phyloP scores from a whole-genome alignment of 1,140 invertebrate species.

The Augochlora pura region DNA sequence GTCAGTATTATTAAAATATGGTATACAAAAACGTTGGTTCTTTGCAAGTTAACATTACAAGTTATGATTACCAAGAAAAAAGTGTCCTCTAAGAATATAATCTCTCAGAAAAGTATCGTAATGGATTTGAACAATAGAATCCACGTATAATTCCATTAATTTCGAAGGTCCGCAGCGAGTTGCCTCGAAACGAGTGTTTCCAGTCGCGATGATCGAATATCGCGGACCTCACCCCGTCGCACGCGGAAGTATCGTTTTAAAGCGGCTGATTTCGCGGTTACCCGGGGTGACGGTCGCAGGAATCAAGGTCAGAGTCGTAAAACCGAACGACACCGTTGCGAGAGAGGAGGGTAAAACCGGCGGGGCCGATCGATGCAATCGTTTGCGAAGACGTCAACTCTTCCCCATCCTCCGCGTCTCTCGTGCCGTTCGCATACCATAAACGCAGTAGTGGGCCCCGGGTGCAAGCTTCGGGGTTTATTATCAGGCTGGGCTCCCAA shows the following conservation, averaged over 20 bases:
- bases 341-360: conserved; percentile 40
- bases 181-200: too few species aligned
- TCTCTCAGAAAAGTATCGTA: too few species aligned
- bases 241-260: conserved; percentile 10
- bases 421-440: conserved; percentile 55
- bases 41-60: too few species aligned
- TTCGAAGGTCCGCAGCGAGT: too few species aligned
- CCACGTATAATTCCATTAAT: too few species aligned
- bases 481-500: conserved; percentile 83
- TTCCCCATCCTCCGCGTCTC: conserved; percentile 47
- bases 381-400: conserved; percentile 68
- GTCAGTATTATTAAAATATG: too few species aligned
- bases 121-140: too few species aligned
- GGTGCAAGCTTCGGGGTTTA: conserved; percentile 78
- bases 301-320: conserved; percentile 71
- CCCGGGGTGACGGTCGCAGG: conserved; percentile 42
- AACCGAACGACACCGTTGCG: conserved; percentile 55
- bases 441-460: conserved; percentile 71
- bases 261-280: conserved; percentile 43
- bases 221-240: too few species aligned
- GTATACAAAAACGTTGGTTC: too few species aligned
- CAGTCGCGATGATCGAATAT: too few species aligned
- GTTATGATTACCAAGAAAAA: too few species aligned
- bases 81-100: too few species aligned
- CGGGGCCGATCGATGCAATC: conserved; percentile 69